These are phyloP conservation scores for Dusona sp. DNA, from an alignment of 2,888 invertebrate species.

Conservation along the genomic window DNA sequence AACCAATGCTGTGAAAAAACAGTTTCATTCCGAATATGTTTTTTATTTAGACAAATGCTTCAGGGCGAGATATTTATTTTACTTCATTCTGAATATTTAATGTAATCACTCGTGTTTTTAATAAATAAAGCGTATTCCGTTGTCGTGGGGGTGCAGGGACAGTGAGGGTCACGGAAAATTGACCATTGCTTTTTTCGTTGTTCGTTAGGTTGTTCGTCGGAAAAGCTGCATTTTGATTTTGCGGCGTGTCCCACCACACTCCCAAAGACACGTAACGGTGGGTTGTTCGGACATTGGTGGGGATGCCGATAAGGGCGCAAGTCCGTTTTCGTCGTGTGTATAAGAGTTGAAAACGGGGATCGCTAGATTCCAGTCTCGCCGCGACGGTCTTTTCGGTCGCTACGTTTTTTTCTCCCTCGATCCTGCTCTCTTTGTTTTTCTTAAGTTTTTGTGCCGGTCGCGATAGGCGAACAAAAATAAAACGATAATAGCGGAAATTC, in stretches of 20 bases:
- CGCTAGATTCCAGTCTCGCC: constrained; percentile 77
- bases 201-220: not conserved
- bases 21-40: too few species aligned
- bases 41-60: too few species aligned
- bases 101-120: not conserved
- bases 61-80: too few species aligned
- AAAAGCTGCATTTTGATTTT: constrained; percentile 14
- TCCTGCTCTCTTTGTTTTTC: constrained; percentile 15
- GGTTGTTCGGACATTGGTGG: constrained; percentile 44
- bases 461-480: not conserved
- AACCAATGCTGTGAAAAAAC: too few species aligned
- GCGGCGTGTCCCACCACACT: not conserved
- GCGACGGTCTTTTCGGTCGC: constrained; percentile 75
- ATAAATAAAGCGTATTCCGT: not conserved
- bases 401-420: constrained; percentile 22
- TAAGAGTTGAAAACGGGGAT: constrained; percentile 69
- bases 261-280: not conserved
- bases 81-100: not conserved
- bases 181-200: not conserved
- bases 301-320: constrained; percentile 69
- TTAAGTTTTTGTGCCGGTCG: constrained; percentile 31
- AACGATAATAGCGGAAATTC: not conserved
- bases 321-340: constrained; percentile 58
- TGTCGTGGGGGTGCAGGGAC: not conserved
- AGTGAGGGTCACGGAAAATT: not conserved